Base-by-base conservation (phyloP, 1,140 invertebrate species). In the Drusus annulatus region DNA sequence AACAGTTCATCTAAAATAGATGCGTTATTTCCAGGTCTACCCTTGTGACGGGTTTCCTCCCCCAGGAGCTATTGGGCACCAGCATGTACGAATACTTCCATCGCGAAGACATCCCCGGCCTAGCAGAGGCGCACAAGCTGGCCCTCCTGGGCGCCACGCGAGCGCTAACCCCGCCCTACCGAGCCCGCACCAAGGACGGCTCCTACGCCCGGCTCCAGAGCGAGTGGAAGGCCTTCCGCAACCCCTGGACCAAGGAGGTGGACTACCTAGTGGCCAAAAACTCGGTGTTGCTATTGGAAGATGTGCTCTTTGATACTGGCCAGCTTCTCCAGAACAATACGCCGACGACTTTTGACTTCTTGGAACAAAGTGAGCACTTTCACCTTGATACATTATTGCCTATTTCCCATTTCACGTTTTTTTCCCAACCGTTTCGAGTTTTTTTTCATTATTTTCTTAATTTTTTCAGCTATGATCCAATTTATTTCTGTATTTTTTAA, bases 51-150 rank as follows among this genome's bases (percentile, higher is more conserved):
- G 97, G 97, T 6, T 98, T 96, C 89, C 90, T 98, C 69, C 97
- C 97, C 2, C 97, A 98, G 90, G 97, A 98, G 90, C 88, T 98
- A 23, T 88, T 98, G 16, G 97, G 97, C 8, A 97, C 96, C 1
- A 97, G 96, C 84, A 95, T 98, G 90, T 98, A 98, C 87, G 97
- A 98, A 87, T 98, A 98, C 89, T 97, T 95, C 85, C 93, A 96
- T 85, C 94, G 94, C 75, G 94, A 96, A 63, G 97, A 98, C 86
- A 94, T 98, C 79, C 88, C 92, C 16, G 91, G 92, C 7, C 89
- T 98, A 75, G 95, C 96, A 23, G 94, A 97, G 84, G 93, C 94
- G 65, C 97, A 98, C 87, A 95, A 97, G 91, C 90, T 93, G 83
- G 95, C 93, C 3, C 90, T 97, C 54, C 92, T 95, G 84, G 89